Percentiles rank a stretch among this genome's conserved stretches.
Evolutionary conservation across 2,113 vertebrate genomes (phyloP).

Genomic region (Nymphicus hollandicus): DNA sequence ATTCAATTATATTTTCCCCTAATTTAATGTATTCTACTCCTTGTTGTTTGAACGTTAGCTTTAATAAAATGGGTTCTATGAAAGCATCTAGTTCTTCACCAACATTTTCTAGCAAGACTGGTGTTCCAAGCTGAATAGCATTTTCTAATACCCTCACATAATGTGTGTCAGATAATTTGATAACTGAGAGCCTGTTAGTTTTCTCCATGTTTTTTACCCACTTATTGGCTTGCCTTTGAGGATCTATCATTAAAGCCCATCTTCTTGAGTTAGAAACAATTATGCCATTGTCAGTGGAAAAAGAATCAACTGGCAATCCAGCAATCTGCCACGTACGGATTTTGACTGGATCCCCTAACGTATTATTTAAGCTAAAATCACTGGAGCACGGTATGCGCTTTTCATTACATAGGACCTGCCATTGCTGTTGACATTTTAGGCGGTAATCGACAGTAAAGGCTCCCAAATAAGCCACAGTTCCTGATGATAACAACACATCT

Average conservation of each 20-base stretch:
- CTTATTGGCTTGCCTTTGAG: slow-evolving; percentile 93
- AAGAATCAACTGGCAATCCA: slow-evolving; percentile 88
- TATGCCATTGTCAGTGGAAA: slow-evolving; percentile 91
- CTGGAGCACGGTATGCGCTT: slow-evolving; percentile 82
- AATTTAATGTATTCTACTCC: slow-evolving; percentile 90
- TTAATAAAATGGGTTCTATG: slow-evolving; percentile 87
- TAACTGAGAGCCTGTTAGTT: slow-evolving; percentile 81
- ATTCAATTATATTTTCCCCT: slow-evolving; percentile 91
- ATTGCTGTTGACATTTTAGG: slow-evolving; percentile 79
- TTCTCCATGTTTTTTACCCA: slow-evolving; percentile 97
- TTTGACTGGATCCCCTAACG: slow-evolving; percentile 84
- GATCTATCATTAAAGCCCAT: slow-evolving; percentile 94
- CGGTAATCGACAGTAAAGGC: slow-evolving; percentile 90
- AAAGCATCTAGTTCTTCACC: slow-evolving; percentile 90
- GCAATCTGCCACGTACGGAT: slow-evolving; percentile 90
- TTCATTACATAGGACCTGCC: slow-evolving; percentile 79
- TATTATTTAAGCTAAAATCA: slow-evolving; percentile 84
- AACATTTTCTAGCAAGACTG: slow-evolving; percentile 87
- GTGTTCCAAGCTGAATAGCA: slow-evolving; percentile 86
- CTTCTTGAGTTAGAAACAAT: slow-evolving; percentile 89
- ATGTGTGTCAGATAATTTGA: slow-evolving; percentile 85
- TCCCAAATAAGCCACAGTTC: slow-evolving; percentile 87
- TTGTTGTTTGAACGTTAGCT: slow-evolving; percentile 90
- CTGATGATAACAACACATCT: slow-evolving; percentile 87
- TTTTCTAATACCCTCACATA: slow-evolving; percentile 86